These are phyloP conservation scores for Acleris cristana DNA, from an alignment of 2,888 invertebrate genomes.

Conservation along the genomic window DNA sequence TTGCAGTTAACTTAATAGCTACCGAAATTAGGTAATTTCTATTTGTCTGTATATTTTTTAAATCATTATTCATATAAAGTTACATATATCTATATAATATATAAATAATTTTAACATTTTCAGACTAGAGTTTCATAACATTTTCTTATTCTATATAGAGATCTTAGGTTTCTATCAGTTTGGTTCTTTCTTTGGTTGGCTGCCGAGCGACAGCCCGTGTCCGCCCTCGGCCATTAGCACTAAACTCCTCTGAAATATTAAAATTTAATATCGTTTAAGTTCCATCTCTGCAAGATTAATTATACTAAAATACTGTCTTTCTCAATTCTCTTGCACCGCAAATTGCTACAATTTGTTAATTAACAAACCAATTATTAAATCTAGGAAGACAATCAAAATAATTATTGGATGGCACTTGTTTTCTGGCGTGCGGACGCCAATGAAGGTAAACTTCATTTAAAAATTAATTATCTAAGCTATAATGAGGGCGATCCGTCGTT, in stretches of 20 bases:
- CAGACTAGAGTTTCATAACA: slow-evolving; percentile 22
- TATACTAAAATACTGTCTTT: slow-evolving; percentile 71
- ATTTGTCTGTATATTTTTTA: slow-evolving; percentile 10
- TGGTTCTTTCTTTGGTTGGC: slow-evolving; percentile 71
- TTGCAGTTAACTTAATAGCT: too few species aligned
- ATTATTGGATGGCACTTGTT: slow-evolving; percentile 74
- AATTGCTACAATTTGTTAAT: slow-evolving; percentile 69
- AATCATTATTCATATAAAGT: not conserved
- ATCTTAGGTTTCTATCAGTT: slow-evolving; percentile 60
- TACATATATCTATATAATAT: slow-evolving; percentile 39
- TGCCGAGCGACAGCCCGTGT: not conserved
- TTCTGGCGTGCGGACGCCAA: slow-evolving; percentile 56
- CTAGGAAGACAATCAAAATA: slow-evolving; percentile 68
- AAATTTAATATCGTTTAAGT: slow-evolving; percentile 37
- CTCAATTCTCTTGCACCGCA: slow-evolving; percentile 83
- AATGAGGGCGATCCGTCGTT: not conserved
- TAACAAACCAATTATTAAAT: slow-evolving; percentile 44
- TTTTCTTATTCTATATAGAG: slow-evolving; percentile 32
- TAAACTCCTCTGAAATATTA: slow-evolving; percentile 38
- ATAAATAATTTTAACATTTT: slow-evolving; percentile 35
- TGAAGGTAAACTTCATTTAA: slow-evolving; percentile 39
- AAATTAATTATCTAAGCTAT: slow-evolving; percentile 18
- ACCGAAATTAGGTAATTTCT: too few species aligned
- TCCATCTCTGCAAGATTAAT: slow-evolving; percentile 42
- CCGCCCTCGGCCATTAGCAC: slow-evolving; percentile 12